Evolutionary conservation across 2,113 vertebrate genomes (phyloP), one percentile per base, ranked within the genome.

Genomic region (Crotalus tigris): DNA sequence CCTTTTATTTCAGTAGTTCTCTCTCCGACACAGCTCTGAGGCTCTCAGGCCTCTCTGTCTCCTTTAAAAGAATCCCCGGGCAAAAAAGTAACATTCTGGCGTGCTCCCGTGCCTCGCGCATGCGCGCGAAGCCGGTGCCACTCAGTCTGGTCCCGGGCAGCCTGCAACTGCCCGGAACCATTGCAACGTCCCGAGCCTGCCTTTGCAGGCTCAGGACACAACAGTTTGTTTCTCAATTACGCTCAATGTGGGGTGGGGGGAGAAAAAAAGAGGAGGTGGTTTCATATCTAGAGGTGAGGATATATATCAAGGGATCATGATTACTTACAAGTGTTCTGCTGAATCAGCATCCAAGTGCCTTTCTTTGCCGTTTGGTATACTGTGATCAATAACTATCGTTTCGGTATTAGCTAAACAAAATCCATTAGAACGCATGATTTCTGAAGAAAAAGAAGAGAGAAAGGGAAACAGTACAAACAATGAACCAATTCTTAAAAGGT

Each of bases 331-430:
- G 6, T 98, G 98, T 90, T 99, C 98, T 58, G 98, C 93, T 15
- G 98, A 97, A 90, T 99, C 99, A 1, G 98, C 98, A 0, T 98
- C 98, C 94, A 98, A 97, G 64, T 98, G 98, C 88, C 98, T 98
- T 93, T 99, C 98, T 93, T 98, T 99, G 39, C 98, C 98, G 0
- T 98, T 98, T 0, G 98, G 98, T 95, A 98, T 94, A 93, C 97
- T 98, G 96, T 98, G 98, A 96, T 99, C 99, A 90, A 99, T 99
- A 4, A 99, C 98, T 29, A 99, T 99, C 0, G 99, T 99, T 97
- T 99, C 99, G 0, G 99, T 99, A 93, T 99, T 99, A 69, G 99
- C 99, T 96, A 99, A 97, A 97, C 99, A 99, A 96, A 99, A 99
- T 53, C 99, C 99, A 88, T 99, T 99, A 10, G 99, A 99, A 89